Base-by-base conservation (phyloP, 2,888 invertebrate genomes). In the Megalurothrips usitatus region DNA sequence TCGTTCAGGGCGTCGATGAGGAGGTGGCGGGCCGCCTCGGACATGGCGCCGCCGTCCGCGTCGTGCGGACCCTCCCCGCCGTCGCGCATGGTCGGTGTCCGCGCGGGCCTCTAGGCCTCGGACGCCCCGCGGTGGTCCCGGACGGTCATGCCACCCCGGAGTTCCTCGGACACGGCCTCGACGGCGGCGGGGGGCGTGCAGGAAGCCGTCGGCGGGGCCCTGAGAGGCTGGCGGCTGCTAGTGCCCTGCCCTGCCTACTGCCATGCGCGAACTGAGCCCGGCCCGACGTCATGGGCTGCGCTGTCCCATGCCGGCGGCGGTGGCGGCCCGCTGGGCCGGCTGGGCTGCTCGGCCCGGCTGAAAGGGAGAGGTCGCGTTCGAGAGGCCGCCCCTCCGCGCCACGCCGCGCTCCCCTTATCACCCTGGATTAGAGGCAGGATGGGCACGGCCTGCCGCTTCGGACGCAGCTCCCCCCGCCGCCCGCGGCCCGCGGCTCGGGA, bases 1-100 rank as follows among this genome's bases (percentile, higher is more conserved):
- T 75, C 68, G 68, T 23, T 26, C 23, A 75, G 68, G 68, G 68
- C 68, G 26, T 75, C 68, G 12, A 75, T 75, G 23, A 75, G 68
- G 9, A 12, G 68, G 68, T 26, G 23, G 68, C 68, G 68, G 11
- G 68, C 26, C 68, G 68, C 68, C 58, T 58, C 58, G 58, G 4
- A n/a, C n/a, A 17, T 14, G 58, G 14, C 68, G 68, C 8, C 68
- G 12, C 23, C 68, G 6, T 1, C 68, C n/a, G 23, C 68, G 63
- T 2, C 63, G 11, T 17, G 58, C 17, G 58, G 17, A 52, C 52
- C 17, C 52, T 52, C 52, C 6, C 17, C 68, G 63, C 26, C 26
- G 23, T 12, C 68, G 58, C 1, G 14, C 58, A 75, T 75, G 23
- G 23, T 23, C 68, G 26, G n/a, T 17, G 58, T 58, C 58, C 14